Conservation (phyloP, 2,113 vertebrate species). For the Ciconia boyciana region DNA sequence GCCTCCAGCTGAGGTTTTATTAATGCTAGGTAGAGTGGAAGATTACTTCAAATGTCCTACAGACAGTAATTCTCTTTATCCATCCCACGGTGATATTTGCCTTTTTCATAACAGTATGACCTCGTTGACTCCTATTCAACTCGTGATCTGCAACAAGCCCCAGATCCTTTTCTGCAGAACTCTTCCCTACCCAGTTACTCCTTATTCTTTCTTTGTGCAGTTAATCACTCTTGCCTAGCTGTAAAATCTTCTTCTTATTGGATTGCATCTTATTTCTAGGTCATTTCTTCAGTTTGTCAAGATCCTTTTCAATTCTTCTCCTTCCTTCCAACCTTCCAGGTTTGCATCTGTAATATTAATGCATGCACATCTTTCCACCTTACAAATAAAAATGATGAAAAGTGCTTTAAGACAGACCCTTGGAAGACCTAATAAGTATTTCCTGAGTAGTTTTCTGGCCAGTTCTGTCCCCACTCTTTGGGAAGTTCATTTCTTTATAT, state of each 20-base stretch:
- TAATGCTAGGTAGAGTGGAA: neutral
- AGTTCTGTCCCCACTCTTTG: neutral
- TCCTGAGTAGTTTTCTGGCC: neutral
- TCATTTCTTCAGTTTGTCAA: neutral
- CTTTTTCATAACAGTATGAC: neutral
- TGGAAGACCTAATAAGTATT: neutral
- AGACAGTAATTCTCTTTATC: neutral
- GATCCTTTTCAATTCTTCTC: neutral
- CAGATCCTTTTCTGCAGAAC: neutral
- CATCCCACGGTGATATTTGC: neutral
- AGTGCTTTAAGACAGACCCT: neutral
- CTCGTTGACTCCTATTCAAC: neutral
- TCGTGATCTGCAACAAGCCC: neutral
- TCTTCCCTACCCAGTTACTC: neutral
- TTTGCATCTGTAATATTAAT: neutral
- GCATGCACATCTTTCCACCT: neutral
- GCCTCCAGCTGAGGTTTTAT: neutral
- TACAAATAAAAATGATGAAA: neutral
- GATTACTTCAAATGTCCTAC: neutral
- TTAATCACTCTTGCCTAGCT: neutral
- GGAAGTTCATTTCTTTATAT: neutral
- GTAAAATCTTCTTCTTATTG: neutral
- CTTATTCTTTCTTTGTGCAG: neutral
- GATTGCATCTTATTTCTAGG: neutral
- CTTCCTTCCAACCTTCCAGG: neutral